Evolutionary conservation across 2,113 vertebrate species (phyloP).

Genomic region (Sterrhoptilus dennistouni): DNA sequence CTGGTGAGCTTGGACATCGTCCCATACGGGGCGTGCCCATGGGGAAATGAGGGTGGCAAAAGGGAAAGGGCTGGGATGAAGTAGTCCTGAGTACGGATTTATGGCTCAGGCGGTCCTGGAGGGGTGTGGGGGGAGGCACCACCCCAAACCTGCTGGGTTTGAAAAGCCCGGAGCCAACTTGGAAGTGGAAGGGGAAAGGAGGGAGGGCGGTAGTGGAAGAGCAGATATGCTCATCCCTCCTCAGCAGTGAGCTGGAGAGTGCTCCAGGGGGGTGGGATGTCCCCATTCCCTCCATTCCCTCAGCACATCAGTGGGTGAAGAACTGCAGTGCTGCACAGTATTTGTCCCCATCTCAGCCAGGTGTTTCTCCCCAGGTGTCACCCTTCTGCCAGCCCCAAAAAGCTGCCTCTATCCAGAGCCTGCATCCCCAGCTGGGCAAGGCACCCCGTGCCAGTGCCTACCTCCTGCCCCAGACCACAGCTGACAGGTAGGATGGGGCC

Average conservation of each 20-base stretch:
- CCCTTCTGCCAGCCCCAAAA: constrained; percentile 85
- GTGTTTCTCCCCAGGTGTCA: constrained; percentile 82
- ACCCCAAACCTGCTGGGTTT: background rate
- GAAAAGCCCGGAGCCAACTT: background rate
- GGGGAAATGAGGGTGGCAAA: too few relatives aligned
- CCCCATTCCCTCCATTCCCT: background rate
- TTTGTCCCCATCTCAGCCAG: background rate
- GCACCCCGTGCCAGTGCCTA: constrained; percentile 80
- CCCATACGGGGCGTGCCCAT: accelerated
- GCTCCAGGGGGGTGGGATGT: accelerated
- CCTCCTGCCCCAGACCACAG: constrained; percentile 73
- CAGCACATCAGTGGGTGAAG: accelerated
- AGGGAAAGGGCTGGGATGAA: background rate
- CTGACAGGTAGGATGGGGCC: constrained; percentile 75
- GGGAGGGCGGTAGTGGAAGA: background rate
- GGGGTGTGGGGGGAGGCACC: accelerated
- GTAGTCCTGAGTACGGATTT: background rate
- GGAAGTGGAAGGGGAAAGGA: background rate
- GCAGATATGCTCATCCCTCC: background rate
- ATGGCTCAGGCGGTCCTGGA: accelerated
- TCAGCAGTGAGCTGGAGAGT: accelerated
- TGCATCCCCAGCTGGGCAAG: constrained; percentile 79
- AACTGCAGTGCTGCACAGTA: accelerated
- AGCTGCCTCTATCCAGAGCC: constrained; percentile 85
- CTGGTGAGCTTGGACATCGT: constrained; percentile 74